A percentile compares a stretch with the other conserved stretches of the same genome.
Conservation (phyloP, 1,140 invertebrate genomes). For the Ridgeia piscesae region DNA sequence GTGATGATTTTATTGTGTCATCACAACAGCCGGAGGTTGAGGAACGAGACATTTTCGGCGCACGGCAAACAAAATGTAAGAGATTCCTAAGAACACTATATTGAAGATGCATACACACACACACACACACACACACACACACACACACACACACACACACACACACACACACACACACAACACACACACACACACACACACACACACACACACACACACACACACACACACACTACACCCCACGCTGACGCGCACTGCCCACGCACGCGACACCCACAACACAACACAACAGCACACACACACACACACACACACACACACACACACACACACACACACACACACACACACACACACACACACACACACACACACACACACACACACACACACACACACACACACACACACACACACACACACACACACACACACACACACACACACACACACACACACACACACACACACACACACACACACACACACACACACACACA, state of each 20-base stretch:
- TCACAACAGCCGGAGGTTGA: background rate
- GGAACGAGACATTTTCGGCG: too few relatives aligned
- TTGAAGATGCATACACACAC: too few relatives aligned
- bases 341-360: background rate
- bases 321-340: background rate
- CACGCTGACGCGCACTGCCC: too few relatives aligned
- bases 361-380: slow-evolving; percentile 8
- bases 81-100: too few relatives aligned
- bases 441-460: slow-evolving; percentile 6
- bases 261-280: slow-evolving; percentile 2
- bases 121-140: background rate
- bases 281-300: slow-evolving; percentile 12
- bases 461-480: slow-evolving; percentile 8
- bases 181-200: slow-evolving; percentile 9
- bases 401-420: slow-evolving; percentile 9
- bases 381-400: slow-evolving; percentile 12
- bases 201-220: too few relatives aligned
- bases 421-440: background rate
- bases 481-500: slow-evolving; percentile 15
- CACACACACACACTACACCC: slow-evolving; percentile 12
- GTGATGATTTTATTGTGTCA: background rate
- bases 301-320: slow-evolving; percentile 13
- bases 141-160: slow-evolving; percentile 10
- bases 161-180: slow-evolving; percentile 10
- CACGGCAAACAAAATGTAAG: too few relatives aligned